Evolutionary conservation across 1,140 invertebrate species (phyloP).

Genomic region (Neodiprion fabricii): DNA sequence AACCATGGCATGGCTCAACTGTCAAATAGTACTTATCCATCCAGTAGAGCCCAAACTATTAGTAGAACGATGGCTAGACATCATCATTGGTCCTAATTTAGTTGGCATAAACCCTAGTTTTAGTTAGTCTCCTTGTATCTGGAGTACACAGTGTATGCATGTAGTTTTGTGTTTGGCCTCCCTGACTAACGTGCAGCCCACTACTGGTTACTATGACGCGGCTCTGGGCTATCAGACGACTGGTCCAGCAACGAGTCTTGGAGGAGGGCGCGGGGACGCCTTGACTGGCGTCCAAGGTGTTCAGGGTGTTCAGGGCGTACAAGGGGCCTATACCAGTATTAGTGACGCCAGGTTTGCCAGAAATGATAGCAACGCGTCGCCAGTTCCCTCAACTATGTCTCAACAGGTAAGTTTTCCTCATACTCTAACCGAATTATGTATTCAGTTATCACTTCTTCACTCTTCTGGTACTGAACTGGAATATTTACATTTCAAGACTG

Average conservation of each 20-base stretch:
- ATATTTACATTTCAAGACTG: conserved; percentile 52
- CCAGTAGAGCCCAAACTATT: not conserved
- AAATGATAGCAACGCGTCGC: conserved; percentile 83
- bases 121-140: conserved; percentile 56
- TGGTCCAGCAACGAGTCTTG: conserved; percentile 59
- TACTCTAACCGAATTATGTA: not conserved
- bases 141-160: conserved; percentile 62
- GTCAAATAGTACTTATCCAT: not conserved
- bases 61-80: not conserved
- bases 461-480: not conserved
- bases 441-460: too few relatives aligned
- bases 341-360: conserved; percentile 78
- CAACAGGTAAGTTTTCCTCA: conserved; percentile 65
- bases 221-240: conserved; percentile 60
- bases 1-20: not conserved
- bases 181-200: conserved; percentile 61
- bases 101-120: conserved; percentile 12
- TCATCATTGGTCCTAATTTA: not conserved
- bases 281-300: conserved; percentile 69
- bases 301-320: conserved; percentile 57
- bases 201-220: conserved; percentile 62
- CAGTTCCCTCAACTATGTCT: conserved; percentile 76
- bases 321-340: conserved; percentile 74
- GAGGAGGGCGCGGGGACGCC: conserved; percentile 67
- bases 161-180: conserved; percentile 62